Evolutionary conservation across 2,888 invertebrate species (phyloP), one percentile per base, ranked within the genome.

Genomic region (Acrobasis repandana): DNA sequence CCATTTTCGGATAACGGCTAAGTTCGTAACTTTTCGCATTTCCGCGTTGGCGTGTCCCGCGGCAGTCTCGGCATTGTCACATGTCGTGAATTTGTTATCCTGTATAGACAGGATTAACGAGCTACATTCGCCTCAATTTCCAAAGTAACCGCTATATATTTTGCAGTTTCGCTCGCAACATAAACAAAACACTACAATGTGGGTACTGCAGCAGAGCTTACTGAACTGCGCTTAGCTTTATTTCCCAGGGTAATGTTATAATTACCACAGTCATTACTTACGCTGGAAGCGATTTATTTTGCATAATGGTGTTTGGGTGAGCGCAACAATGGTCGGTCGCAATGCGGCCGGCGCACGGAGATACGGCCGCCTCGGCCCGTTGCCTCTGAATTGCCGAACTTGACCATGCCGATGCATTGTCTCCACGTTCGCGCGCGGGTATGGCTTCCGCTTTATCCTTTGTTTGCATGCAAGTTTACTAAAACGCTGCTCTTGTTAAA

Each of bases 11-110:
- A 88, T 87, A 86, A 82, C 84, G 83, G 74, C 73, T 74, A 87
- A 88, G 83, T 88, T 85, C 74, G 76, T 78, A 90, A 90, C 88
- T 90, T 90, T 89, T 88, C 88, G 83, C 88, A 89, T 90, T 89
- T 88, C 82, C 82, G 76, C 76, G 72, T 63, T 64, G 72, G 70
- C 74, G 68, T 67, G 72, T 75, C 71, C 71, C 72, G 63, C 72
- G 71, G 71, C 79, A 77, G 74, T 77, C 79, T 73, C 72, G 72
- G 72, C 78, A 77, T 68, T 77, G 82, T 83, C 81, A 77, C 79
- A 76, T 79, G 79, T 79, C 79, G 76, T 74, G 82, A 83, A 84
- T 85, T 81, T 81, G 76, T 83, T 85, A 83, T 80, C 74, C 69
- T 56, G 62, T 63, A 65, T 69, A n/a, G n/a, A 66, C 69, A 76